These are phyloP conservation scores for Patiria pectinifera DNA, from an alignment of 53 echinoderm and acorn worm genomes.

Conservation along the genomic window DNA sequence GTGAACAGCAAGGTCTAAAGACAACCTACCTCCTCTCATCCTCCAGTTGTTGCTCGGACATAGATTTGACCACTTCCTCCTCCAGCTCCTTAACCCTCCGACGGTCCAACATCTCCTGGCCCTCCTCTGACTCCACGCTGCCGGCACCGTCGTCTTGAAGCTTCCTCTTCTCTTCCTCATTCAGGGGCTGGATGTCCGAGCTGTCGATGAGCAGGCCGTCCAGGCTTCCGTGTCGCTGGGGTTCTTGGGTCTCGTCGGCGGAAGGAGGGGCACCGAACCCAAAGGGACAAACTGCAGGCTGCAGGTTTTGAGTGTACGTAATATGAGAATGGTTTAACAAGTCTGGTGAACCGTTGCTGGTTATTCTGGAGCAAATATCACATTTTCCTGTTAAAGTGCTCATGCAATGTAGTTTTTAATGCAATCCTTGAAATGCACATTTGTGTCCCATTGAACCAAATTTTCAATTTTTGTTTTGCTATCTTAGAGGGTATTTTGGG, in stretches of 20 bases:
- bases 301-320: not conserved
- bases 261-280: not conserved
- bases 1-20: not conserved
- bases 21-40: conserved; percentile 80
- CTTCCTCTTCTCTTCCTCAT: conserved; percentile 30
- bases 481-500: too few relatives aligned
- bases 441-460: too few relatives aligned
- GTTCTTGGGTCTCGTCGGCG: conserved; percentile 17
- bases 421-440: too few relatives aligned
- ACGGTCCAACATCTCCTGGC: conserved; percentile 41
- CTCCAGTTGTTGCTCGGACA: conserved; percentile 81
- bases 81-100: conserved; percentile 80
- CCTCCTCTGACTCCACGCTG: not conserved
- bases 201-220: conserved; percentile 77
- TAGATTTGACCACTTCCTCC: conserved; percentile 76
- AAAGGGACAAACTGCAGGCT: conserved; percentile 23
- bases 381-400: too few relatives aligned
- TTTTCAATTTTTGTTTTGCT: too few relatives aligned
- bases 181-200: conserved; percentile 72
- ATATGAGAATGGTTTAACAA: not conserved
- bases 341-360: not conserved
- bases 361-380: not conserved
- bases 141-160: conserved; percentile 20
- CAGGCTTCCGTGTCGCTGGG: conserved; percentile 10
- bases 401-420: too few relatives aligned